phyloP scores from a whole-genome alignment of 2,888 invertebrate genomes.

The Vandiemenella viatica region DNA sequence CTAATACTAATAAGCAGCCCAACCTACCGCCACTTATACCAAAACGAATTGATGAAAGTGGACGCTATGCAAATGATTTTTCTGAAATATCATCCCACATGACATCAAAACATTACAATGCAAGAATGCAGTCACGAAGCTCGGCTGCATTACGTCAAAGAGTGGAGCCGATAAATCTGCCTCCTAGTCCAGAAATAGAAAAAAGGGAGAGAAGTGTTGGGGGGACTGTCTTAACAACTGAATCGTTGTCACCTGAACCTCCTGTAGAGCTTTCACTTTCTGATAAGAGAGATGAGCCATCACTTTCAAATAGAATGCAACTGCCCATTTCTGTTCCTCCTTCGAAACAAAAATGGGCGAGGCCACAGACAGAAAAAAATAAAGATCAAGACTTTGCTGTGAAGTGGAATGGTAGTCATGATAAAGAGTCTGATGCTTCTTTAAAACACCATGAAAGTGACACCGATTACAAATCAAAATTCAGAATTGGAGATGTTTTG shows the following conservation, averaged over 20 bases:
- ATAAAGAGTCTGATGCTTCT: background rate
- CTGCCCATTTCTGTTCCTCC: slow-evolving; percentile 26
- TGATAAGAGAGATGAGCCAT: background rate
- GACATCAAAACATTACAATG: background rate
- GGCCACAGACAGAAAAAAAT: background rate
- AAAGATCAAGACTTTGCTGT: background rate
- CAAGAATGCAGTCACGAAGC: slow-evolving; percentile 22
- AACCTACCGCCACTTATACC: slow-evolving; percentile 20
- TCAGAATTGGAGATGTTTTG: background rate
- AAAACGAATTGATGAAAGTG: slow-evolving; percentile 36
- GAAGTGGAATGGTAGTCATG: background rate
- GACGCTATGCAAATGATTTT: slow-evolving; percentile 35
- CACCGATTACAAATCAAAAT: background rate
- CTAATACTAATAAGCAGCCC: slow-evolving; percentile 25
- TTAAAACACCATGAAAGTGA: background rate
- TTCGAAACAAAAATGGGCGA: slow-evolving; percentile 28
- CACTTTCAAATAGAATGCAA: background rate
- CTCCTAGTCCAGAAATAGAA: slow-evolving; percentile 26
- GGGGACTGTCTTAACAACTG: background rate
- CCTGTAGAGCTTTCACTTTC: background rate
- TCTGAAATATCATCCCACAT: background rate
- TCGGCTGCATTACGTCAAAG: slow-evolving; percentile 39
- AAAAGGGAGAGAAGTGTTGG: background rate
- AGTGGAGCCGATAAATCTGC: slow-evolving; percentile 39
- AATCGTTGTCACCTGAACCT: background rate